phyloP scores from a whole-genome alignment of 2,888 invertebrate genomes.

The Sicus ferrugineus region DNA sequence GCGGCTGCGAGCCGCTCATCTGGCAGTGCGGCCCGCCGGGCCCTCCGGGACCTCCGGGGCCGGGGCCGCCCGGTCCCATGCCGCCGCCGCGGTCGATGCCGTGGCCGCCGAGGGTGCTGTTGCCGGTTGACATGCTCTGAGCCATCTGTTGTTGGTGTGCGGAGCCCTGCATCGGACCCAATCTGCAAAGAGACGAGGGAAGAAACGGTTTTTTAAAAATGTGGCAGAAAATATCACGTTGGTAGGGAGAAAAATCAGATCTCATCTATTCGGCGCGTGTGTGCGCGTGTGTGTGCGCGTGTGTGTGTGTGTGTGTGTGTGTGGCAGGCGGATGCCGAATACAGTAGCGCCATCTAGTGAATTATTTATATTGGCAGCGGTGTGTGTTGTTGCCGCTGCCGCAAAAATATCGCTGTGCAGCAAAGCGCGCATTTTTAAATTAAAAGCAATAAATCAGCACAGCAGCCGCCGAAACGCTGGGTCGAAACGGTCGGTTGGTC shows the following conservation, averaged over 20 bases:
- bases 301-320: conserved; percentile 3
- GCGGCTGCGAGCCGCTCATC: conserved; percentile 74
- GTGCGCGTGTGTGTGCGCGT: conserved; percentile 5
- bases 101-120: conserved; percentile 67
- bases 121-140: conserved; percentile 70
- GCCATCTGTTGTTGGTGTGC: conserved; percentile 64
- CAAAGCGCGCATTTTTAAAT: conserved; percentile 64
- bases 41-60: conserved; percentile 50
- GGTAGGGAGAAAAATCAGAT: conserved; percentile 27
- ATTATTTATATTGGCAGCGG: conserved; percentile 45
- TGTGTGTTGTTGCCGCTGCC: conserved; percentile 40
- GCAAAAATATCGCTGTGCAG: conserved; percentile 48
- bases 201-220: too few relatives aligned
- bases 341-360: conserved; percentile 45
- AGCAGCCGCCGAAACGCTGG: not conserved
- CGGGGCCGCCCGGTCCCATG: conserved; percentile 46
- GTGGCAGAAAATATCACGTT: conserved; percentile 6
- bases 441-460: conserved; percentile 64
- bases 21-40: conserved; percentile 72
- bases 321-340: conserved; percentile 35
- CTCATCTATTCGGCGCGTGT: not conserved
- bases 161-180: conserved; percentile 60
- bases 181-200: conserved; percentile 51
- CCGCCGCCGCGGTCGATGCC: conserved; percentile 55
- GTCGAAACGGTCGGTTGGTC: too few relatives aligned